Conservation (phyloP, 2,797 vertebrate genomes). For the Eulemur mongoz region DNA sequence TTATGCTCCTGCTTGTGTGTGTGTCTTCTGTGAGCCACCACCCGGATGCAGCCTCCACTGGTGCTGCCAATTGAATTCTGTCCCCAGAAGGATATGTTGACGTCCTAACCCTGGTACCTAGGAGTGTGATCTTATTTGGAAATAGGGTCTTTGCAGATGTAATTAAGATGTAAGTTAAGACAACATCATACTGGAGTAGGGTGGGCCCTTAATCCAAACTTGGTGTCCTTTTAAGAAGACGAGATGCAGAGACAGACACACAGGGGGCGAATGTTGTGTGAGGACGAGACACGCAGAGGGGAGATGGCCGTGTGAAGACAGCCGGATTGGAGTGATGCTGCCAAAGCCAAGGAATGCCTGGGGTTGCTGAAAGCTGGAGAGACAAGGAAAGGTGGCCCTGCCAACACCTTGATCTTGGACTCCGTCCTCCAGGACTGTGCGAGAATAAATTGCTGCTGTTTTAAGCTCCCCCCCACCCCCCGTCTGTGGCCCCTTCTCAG, state of each 20-base stretch:
- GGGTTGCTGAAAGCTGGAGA: not conserved
- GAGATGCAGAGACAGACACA: not conserved
- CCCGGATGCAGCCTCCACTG: no score
- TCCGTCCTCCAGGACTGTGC: not conserved
- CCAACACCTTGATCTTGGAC: not conserved
- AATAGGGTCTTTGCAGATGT: not conserved
- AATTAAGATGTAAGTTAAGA: not conserved
- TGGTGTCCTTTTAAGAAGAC: not conserved
- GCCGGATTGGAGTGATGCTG: not conserved
- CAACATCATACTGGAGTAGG: not conserved
- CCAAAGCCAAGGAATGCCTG: not conserved
- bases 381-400: not conserved
- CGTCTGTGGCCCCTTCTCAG: not conserved
- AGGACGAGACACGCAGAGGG: not conserved
- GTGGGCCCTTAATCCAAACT: not conserved
- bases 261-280: not conserved
- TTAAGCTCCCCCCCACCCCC: not conserved
- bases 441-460: not conserved
- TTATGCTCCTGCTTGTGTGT: not conserved
- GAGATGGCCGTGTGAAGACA: accelerated
- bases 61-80: no score
- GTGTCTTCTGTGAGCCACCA: accelerated
- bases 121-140: not conserved
- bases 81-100: not conserved
- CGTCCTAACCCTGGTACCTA: not conserved